These are phyloP conservation scores for Cantharis lateralis DNA, from an alignment of 2,888 invertebrate genomes.

Conservation along the genomic window DNA sequence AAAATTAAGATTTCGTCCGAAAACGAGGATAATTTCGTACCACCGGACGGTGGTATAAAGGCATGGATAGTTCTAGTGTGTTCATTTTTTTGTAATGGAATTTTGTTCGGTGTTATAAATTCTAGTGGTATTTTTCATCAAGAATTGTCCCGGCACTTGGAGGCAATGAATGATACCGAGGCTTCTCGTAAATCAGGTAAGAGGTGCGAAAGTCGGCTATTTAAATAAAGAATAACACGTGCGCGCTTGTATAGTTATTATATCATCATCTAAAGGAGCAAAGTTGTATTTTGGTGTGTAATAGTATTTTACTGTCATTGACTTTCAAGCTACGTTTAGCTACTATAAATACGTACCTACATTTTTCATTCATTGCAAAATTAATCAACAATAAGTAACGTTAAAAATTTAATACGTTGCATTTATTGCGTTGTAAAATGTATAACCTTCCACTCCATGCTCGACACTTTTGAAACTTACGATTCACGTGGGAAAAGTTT, in stretches of 20 bases:
- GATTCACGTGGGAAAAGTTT: not conserved
- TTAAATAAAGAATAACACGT: not conserved
- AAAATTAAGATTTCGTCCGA: conserved; percentile 6
- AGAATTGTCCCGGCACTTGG: conserved; percentile 68
- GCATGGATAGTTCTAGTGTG: conserved; percentile 83
- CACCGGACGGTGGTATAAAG: conserved; percentile 78
- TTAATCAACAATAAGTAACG: not conserved
- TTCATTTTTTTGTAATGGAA: conserved; percentile 87
- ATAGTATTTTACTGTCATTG: not conserved
- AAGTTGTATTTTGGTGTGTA: not conserved
- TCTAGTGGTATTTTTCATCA: conserved; percentile 82
- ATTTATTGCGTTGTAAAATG: not conserved
- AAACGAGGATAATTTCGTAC: conserved; percentile 51
- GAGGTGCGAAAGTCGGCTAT: conserved; percentile 39
- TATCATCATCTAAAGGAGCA: not conserved
- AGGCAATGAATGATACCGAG: conserved; percentile 67
- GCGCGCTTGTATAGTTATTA: not conserved
- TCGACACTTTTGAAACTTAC: not conserved
- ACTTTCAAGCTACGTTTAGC: not conserved
- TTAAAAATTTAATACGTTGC: not conserved
- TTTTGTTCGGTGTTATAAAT: conserved; percentile 90
- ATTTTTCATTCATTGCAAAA: not conserved
- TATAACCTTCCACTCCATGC: not conserved
- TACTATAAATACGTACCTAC: not conserved
- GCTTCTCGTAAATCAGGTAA: conserved; percentile 84